Conservation (phyloP, 2,797 vertebrate genomes). For the Acrossocheilus fasciatus region DNA sequence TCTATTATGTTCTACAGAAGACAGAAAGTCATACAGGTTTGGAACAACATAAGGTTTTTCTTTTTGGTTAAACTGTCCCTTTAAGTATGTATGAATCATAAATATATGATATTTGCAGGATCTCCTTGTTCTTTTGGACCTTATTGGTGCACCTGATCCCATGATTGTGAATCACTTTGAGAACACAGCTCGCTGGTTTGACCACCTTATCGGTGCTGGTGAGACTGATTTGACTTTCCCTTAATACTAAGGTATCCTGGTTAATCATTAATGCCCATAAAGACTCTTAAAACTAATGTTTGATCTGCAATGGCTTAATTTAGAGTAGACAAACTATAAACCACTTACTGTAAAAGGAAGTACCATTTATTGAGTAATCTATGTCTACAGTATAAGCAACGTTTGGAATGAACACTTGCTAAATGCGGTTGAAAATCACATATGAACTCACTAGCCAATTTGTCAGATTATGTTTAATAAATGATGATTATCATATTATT, state of each 20-base stretch:
- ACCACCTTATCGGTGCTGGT: slow-evolving; percentile 87
- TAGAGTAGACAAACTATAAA: neutral
- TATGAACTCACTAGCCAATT: neutral
- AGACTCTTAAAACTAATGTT: slow-evolving; percentile 20
- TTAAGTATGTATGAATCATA: neutral
- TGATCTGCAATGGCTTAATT: neutral
- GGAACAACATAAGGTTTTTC: neutral
- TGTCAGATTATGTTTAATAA: neutral
- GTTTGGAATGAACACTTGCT: neutral
- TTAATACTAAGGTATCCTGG: neutral
- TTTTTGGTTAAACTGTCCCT: neutral
- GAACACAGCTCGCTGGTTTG: slow-evolving; percentile 87
- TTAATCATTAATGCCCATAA: slow-evolving; percentile 16
- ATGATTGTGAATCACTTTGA: slow-evolving; percentile 89
- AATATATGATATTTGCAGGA: slow-evolving; percentile 73
- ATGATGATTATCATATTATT: neutral
- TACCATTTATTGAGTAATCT: neutral
- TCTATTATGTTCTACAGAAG: neutral
- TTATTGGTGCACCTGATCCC: slow-evolving; percentile 83
- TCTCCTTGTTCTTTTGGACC: slow-evolving; percentile 89
- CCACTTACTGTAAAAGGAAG: slow-evolving; percentile 11
- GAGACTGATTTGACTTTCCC: slow-evolving; percentile 36
- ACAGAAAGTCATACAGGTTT: neutral
- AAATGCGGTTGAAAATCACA: neutral
- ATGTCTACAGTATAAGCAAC: neutral